Evolutionary conservation across 2,797 vertebrate species (phyloP).

Genomic region (Gymnocypris eckloni): DNA sequence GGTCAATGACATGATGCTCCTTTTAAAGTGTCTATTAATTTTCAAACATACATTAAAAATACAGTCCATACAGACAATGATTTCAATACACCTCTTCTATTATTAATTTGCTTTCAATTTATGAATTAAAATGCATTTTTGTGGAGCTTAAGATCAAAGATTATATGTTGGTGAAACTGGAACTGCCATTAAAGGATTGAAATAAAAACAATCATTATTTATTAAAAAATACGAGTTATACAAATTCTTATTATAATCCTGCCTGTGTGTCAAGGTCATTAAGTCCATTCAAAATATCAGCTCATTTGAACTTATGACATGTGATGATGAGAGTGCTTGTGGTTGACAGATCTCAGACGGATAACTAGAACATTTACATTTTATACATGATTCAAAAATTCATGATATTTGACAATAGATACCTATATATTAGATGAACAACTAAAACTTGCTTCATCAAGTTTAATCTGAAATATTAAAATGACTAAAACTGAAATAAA

Average conservation of each 20-base stretch:
- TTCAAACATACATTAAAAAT: constrained; percentile 18
- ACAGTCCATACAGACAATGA: constrained; percentile 5
- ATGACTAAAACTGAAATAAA: background rate
- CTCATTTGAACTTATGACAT: background rate
- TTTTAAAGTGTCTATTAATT: background rate
- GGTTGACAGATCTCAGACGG: background rate
- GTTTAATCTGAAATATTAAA: background rate
- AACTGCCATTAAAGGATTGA: background rate
- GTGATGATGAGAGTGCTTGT: background rate
- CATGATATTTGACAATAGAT: background rate
- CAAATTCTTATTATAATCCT: background rate
- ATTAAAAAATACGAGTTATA: background rate
- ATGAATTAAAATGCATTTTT: background rate
- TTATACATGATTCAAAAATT: background rate
- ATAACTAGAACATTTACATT: background rate
- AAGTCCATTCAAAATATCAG: background rate
- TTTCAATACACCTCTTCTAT: background rate
- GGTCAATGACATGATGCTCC: background rate
- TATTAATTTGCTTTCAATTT: constrained; percentile 29
- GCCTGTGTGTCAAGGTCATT: background rate
- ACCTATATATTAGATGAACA: background rate
- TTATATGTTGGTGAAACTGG: background rate
- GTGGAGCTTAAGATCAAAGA: background rate
- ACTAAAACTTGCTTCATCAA: background rate
- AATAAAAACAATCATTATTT: background rate